Base-by-base conservation (phyloP, 2,797 vertebrate genomes). In the Anguilla pacifica region DNA sequence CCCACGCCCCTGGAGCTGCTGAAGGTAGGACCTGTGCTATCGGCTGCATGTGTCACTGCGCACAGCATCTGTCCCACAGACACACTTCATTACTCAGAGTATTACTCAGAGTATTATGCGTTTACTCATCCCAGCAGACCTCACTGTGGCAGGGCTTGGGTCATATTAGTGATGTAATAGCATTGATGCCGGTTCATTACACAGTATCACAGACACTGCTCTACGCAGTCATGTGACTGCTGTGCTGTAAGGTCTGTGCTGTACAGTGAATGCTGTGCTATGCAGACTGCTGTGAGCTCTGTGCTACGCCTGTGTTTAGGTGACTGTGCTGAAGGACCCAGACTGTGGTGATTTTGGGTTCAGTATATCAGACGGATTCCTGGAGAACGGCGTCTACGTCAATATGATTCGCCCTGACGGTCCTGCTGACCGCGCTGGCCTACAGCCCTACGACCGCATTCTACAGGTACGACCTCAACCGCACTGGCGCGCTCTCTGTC, bases 371-470 rank as follows among this genome's bases (percentile, higher is more conserved):
- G 98, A 99, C 0, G 98, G 98, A 61, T 96, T 99, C 72, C 90
- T 99, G 93, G 98, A 99, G 91, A 98, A 98, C 91, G 98, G 99
- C 0, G 98, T 99, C 88, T 99, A 96, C 85, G 97, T 99, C 89
- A 99, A 99, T 95, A 98, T 98, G 94, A 97, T 99, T 91, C 97
- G 98, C 17, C 97, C 97, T 0, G 96, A 97, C 3, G 98, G 98
- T 19, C 98, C 99, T 0, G 99, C 98, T 88, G 97, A 98, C 90
- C 96, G 94, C 39, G 98, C 97, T 2, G 98, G 98, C 84, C 94
- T 99, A 85, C 97, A 94, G 91, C 96, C 98, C 51, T 98, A 97
- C 2, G 99, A 99, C 94, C 96, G 97, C 89, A 96, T 99, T 90
- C 97, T 99, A 90, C 98, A 99, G 98, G 99, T 99, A 96, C 94